Conservation (phyloP, 1,140 invertebrate species). For the Polypedilum pembai region DNA sequence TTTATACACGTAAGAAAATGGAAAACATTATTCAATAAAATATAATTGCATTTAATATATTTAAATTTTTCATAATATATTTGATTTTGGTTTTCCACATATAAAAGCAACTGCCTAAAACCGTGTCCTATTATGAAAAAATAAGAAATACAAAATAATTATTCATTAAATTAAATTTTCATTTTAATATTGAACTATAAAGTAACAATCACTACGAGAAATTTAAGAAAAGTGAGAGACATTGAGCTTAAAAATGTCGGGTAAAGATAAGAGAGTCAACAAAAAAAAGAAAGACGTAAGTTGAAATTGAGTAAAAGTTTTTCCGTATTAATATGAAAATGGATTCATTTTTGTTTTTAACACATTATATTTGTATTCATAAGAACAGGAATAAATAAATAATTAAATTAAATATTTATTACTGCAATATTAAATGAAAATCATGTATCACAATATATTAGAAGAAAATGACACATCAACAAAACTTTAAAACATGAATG, state of each 20-base stretch:
- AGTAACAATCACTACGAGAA: too few relatives aligned
- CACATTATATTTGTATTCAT: neutral
- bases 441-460: neutral
- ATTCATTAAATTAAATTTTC: too few relatives aligned
- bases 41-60: too few relatives aligned
- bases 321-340: neutral
- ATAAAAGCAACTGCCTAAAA: too few relatives aligned
- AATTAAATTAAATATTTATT: neutral
- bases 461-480: constrained; percentile 8
- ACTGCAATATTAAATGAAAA: neutral
- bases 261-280: neutral
- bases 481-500: neutral
- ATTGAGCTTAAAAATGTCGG: neutral
- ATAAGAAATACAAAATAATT: too few relatives aligned
- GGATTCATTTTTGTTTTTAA: neutral
- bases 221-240: too few relatives aligned
- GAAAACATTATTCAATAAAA: too few relatives aligned
- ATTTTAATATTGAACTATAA: too few relatives aligned
- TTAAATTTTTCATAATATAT: too few relatives aligned
- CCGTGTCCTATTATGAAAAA: too few relatives aligned
- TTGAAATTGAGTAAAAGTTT: neutral
- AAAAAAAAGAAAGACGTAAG: constrained; percentile 2
- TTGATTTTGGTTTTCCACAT: too few relatives aligned
- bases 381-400: neutral
- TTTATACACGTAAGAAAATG: too few relatives aligned